Evolutionary conservation across 2,888 invertebrate species (phyloP).

Genomic region (Cosmia trapezina): DNA sequence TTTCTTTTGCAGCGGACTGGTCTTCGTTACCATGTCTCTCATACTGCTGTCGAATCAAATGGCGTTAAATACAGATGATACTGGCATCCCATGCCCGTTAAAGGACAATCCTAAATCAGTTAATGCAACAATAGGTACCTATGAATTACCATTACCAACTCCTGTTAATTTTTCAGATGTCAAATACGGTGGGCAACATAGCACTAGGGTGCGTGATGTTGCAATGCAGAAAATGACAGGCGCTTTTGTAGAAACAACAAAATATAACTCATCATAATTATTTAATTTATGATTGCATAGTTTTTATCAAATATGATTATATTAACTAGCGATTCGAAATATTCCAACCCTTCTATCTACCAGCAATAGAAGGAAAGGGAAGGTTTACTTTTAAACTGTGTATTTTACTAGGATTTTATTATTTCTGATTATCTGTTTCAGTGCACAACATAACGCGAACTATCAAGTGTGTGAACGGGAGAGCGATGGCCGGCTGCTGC

Average conservation of each 20-base stretch:
- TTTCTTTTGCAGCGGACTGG: constrained; percentile 29
- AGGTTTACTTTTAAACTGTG: too few relatives aligned
- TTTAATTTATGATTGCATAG: too few relatives aligned
- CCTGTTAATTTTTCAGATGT: not conserved
- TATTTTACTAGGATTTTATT: not conserved
- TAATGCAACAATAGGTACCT: constrained; percentile 14
- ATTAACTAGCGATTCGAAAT: too few relatives aligned
- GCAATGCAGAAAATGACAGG: not conserved
- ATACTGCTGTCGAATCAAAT: constrained; percentile 30
- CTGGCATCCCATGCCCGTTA: constrained; percentile 20
- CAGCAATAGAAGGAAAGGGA: too few relatives aligned
- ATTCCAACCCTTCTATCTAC: too few relatives aligned
- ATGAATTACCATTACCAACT: not conserved
- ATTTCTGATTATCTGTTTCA: constrained; percentile 33
- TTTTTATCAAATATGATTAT: too few relatives aligned
- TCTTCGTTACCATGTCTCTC: constrained; percentile 3
- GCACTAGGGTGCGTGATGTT: not conserved
- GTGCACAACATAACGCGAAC: constrained; percentile 31
- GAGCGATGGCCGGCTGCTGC: constrained; percentile 69
- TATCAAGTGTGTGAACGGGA: constrained; percentile 67
- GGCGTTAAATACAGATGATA: not conserved
- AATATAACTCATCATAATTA: too few relatives aligned
- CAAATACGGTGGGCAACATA: not conserved
- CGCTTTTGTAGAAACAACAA: not conserved
- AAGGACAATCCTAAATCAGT: constrained; percentile 3